phyloP scores from a whole-genome alignment of 2,113 vertebrate species.

The Cercocebus atys region DNA sequence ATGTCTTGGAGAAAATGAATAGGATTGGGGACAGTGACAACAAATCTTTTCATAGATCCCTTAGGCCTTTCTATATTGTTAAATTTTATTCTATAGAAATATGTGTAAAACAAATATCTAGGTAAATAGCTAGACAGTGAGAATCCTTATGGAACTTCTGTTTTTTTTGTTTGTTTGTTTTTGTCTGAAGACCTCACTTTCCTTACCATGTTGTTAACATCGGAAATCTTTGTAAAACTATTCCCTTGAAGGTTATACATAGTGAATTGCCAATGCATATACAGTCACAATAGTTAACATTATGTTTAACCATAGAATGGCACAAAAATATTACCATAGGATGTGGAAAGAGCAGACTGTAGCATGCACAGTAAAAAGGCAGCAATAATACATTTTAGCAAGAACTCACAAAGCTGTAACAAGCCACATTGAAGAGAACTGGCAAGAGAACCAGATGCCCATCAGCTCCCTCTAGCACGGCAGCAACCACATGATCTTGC shows the following conservation, averaged over 20 bases:
- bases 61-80: background rate
- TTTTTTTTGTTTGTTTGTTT: background rate
- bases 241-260: background rate
- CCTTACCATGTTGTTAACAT: background rate
- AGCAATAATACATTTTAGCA: background rate
- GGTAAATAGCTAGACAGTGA: background rate
- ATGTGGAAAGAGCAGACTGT: background rate
- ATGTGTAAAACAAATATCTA: background rate
- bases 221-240: background rate
- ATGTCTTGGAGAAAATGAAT: background rate
- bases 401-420: background rate
- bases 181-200: background rate
- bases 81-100: background rate
- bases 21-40: background rate
- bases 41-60: too few species aligned
- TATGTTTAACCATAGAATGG: background rate
- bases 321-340: background rate
- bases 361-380: background rate
- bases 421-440: background rate
- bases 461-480: rapidly evolving
- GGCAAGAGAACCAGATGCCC: background rate
- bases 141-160: background rate
- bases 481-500: background rate
- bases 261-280: background rate
- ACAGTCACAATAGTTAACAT: background rate